Evolutionary conservation across 2,113 vertebrate species (phyloP), one percentile per base, ranked within the genome.

Genomic region (Centropus unirufus): DNA sequence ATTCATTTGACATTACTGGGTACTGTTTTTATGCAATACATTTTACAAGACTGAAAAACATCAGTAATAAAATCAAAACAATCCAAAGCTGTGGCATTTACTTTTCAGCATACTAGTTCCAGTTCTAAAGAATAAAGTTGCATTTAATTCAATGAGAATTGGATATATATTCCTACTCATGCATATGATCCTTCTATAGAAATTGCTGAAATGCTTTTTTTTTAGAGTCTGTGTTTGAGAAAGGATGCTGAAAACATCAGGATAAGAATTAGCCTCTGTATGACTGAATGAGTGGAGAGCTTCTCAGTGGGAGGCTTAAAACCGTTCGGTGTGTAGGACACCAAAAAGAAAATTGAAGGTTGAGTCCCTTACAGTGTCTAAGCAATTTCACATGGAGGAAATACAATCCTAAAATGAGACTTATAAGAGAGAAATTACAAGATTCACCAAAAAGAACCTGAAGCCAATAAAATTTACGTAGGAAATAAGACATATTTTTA

Each of bases 1-100:
- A 26, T 63, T 77, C 0, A 5, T 79, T 49, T 73, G 4, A 1
- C 26, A 26, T 26, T 8, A 51, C 1, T 3, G 15, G 34, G 9
- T n/a, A 34, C 39, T 66, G 20, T 51, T 91, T 78, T 63, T 4
- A 79, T 58, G 7, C 22, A 62, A 4, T 46, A 36, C 4, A 6
- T 67, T 78, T 91, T 66, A 24, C 46, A 59, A 59, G 23, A 63
- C 1, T 32, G 34, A 84, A 87, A 92, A 84, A 63, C 59, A 36
- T 5, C 75, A 32, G 3, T 40, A 55, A 23, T 59, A 30, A 87
- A 84, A 8, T 52, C 4, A 32, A 63, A 57, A 55, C 52, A 63
- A 44, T 47, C 18, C n/a, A 18, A 29, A 87, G 12, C 29, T 2
- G 1, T 67, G 5, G 5, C 5, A 17, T 87, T 80, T 89, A 11